A percentile compares a stretch with the other conserved stretches of the same genome.
Evolutionary conservation across 2,888 invertebrate genomes (phyloP).

Genomic region (Pterostichus niger): DNA sequence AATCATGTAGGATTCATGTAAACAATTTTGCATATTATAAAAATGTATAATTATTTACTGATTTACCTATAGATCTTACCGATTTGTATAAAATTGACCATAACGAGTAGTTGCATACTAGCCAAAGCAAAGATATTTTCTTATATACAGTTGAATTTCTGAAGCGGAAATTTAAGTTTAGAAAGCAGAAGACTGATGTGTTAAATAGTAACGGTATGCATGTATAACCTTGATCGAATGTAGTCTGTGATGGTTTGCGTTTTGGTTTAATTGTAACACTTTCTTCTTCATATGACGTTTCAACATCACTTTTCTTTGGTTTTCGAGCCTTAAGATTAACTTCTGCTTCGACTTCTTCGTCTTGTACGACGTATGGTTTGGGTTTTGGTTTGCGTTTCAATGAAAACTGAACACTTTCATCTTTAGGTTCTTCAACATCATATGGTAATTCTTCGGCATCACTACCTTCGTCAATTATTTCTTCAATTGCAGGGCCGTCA

Average conservation of each 20-base stretch:
- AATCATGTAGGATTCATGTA: conserved; percentile 15
- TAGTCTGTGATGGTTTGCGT: conserved; percentile 82
- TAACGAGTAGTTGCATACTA: not conserved
- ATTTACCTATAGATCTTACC: not conserved
- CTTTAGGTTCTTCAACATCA: conserved; percentile 79
- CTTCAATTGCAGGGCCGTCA: conserved; percentile 81
- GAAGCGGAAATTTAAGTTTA: conserved; percentile 37
- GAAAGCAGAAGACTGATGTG: conserved; percentile 29
- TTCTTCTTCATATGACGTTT: conserved; percentile 82
- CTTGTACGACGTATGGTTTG: conserved; percentile 81
- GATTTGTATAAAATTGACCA: not conserved
- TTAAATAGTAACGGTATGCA: conserved; percentile 21
- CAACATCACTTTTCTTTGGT: conserved; percentile 77
- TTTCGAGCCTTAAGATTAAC: conserved; percentile 79
- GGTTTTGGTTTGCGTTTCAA: conserved; percentile 76
- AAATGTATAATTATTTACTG: conserved; percentile 64
- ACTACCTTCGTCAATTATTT: conserved; percentile 83
- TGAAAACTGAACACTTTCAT: conserved; percentile 78
- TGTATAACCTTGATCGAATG: conserved; percentile 83
- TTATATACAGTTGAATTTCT: conserved; percentile 18
- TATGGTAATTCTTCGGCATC: conserved; percentile 80
- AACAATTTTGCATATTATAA: conserved; percentile 11
- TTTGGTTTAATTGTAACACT: conserved; percentile 84
- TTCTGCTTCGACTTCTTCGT: conserved; percentile 81
- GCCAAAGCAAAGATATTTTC: conserved; percentile 11